A percentile compares a stretch with the other conserved stretches of the same genome.
Conservation (phyloP, 2,797 vertebrate genomes). For the Sebastes aleutianus region DNA sequence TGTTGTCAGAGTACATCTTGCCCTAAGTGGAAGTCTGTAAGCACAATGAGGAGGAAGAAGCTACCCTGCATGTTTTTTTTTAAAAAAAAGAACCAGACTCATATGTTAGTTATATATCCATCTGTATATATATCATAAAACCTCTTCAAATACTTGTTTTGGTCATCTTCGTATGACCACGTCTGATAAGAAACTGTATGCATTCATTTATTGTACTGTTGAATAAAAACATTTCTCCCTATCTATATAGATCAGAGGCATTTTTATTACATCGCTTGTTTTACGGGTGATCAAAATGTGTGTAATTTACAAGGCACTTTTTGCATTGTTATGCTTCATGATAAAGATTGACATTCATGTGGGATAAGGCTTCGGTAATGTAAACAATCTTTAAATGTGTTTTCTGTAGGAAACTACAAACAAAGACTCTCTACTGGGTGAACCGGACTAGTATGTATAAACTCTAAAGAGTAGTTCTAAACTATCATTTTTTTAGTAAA, state of each 20-base stretch:
- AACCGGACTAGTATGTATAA: background rate
- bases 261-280: background rate
- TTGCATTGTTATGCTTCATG: background rate
- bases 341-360: background rate
- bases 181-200: constrained; percentile 73
- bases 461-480: background rate
- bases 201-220: constrained; percentile 87
- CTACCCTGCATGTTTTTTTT: constrained; percentile 69
- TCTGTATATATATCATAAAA: constrained; percentile 48
- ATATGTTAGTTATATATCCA: constrained; percentile 55
- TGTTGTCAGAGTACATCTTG: constrained; percentile 22
- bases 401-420: background rate
- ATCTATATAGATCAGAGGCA: background rate
- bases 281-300: background rate
- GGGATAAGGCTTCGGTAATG: background rate
- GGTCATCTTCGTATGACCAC: constrained; percentile 66
- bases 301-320: background rate
- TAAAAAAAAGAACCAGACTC: constrained; percentile 32
- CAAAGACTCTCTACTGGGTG: background rate
- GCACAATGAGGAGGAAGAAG: constrained; percentile 67
- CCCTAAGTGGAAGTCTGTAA: constrained; percentile 54
- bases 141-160: constrained; percentile 64
- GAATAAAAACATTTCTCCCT: constrained; percentile 85
- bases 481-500: background rate
- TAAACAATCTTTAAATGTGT: background rate